phyloP scores from a whole-genome alignment of 2,113 vertebrate genomes.

The Emberiza fucata region DNA sequence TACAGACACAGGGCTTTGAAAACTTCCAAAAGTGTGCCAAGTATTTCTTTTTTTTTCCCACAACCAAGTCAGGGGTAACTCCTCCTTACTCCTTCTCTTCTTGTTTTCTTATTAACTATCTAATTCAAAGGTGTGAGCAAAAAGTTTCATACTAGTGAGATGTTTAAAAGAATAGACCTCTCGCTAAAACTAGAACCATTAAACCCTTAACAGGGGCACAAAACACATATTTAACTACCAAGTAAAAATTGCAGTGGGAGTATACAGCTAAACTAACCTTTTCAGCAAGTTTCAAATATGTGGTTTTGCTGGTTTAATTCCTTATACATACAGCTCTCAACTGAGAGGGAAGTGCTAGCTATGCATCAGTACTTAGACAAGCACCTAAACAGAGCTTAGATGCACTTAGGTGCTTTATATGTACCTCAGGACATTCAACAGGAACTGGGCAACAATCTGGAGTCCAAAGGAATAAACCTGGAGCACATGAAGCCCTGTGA shows the following conservation, averaged over 20 bases:
- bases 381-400: neutral
- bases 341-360: neutral
- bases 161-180: neutral
- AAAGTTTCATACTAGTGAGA: neutral
- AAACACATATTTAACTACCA: neutral
- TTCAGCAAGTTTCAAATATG: neutral
- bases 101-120: neutral
- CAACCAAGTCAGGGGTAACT: neutral
- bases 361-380: neutral
- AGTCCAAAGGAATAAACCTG: neutral
- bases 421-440: neutral
- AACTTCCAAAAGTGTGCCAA: neutral
- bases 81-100: neutral
- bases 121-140: neutral
- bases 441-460: neutral
- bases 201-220: neutral
- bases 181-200: neutral
- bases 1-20: neutral
- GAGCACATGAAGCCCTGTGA: neutral
- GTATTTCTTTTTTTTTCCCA: fast-evolving
- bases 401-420: neutral
- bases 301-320: neutral
- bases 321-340: neutral
- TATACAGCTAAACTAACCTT: neutral
- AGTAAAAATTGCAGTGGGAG: neutral